Conservation (phyloP, 2,888 invertebrate species). For the Galerucella calmariensis region DNA sequence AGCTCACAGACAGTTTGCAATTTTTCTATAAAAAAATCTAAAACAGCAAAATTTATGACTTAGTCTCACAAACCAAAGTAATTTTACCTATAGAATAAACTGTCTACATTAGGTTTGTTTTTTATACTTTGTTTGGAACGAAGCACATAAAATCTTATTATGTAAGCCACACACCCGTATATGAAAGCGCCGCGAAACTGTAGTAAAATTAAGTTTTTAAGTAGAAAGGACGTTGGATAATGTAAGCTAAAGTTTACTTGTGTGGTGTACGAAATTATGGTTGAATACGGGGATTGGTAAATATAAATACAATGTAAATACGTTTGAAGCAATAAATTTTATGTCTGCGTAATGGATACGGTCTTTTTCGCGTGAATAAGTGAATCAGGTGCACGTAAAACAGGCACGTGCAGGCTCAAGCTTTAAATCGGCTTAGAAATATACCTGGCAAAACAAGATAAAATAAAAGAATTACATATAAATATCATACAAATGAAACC, state of each 20-base stretch:
- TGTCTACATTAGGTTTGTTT: neutral
- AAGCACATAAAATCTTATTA: slow-evolving; percentile 5
- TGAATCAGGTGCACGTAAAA: too few relatives aligned
- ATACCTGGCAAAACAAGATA: too few relatives aligned
- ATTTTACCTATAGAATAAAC: neutral
- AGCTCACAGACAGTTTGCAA: neutral
- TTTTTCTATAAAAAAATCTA: neutral
- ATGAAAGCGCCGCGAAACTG: neutral
- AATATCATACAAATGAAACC: too few relatives aligned
- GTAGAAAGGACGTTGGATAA: neutral
- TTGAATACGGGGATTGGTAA: neutral
- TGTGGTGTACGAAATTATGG: neutral
- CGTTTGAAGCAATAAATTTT: neutral
- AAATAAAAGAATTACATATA: too few relatives aligned
- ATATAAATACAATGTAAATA: neutral
- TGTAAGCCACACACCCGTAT: neutral
- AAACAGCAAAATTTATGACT: neutral
- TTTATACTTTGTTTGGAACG: neutral
- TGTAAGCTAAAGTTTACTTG: neutral
- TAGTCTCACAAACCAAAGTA: neutral
- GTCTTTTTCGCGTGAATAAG: too few relatives aligned
- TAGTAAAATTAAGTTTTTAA: neutral
- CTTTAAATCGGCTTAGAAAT: too few relatives aligned
- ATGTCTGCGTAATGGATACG: too few relatives aligned
- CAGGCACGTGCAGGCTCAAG: too few relatives aligned